A percentile compares a stretch with the other conserved stretches of the same genome.
phyloP scores from a whole-genome alignment of 2,888 invertebrate species.

The Acleris holmiana region DNA sequence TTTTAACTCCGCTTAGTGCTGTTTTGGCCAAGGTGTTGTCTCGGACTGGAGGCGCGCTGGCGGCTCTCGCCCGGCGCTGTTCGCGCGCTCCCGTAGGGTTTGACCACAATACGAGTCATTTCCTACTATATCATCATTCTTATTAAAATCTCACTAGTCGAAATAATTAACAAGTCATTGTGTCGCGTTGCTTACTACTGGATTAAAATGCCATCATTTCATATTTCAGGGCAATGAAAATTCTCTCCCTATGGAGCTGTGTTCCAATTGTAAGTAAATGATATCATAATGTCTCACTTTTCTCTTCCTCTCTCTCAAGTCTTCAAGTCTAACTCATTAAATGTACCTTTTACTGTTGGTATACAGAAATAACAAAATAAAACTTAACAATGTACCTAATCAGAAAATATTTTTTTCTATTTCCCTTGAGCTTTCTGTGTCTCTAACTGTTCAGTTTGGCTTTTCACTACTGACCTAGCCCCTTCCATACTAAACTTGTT shows the following conservation, averaged over 20 bases:
- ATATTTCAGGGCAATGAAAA: conserved; percentile 96
- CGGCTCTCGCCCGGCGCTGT: conserved; percentile 12
- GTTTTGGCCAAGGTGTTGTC: conserved; percentile 37
- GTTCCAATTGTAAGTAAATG: conserved; percentile 95
- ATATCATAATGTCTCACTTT: conserved; percentile 40
- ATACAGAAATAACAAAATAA: conserved; percentile 18
- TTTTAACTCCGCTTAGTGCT: conserved; percentile 37
- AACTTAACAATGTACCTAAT: conserved; percentile 22
- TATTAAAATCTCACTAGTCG: neutral
- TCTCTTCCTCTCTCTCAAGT: conserved; percentile 36
- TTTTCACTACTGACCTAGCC: conserved; percentile 43
- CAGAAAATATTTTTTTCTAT: conserved; percentile 18
- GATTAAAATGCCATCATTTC: conserved; percentile 8
- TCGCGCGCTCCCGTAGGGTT: neutral
- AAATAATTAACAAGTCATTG: neutral
- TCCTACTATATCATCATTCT: neutral
- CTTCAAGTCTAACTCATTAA: conserved; percentile 42
- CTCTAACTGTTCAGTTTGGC: conserved; percentile 46
- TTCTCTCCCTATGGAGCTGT: conserved; percentile 98
- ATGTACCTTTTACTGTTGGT: conserved; percentile 32
- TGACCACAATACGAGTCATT: neutral
- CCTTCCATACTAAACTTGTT: conserved; percentile 32
- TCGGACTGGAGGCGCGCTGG: conserved; percentile 8
- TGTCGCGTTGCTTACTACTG: neutral
- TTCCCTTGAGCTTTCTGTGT: conserved; percentile 47